A percentile compares a stretch with the other conserved stretches of the same genome.
Conservation (phyloP, 2,888 invertebrate genomes). For the Athalia cordata region DNA sequence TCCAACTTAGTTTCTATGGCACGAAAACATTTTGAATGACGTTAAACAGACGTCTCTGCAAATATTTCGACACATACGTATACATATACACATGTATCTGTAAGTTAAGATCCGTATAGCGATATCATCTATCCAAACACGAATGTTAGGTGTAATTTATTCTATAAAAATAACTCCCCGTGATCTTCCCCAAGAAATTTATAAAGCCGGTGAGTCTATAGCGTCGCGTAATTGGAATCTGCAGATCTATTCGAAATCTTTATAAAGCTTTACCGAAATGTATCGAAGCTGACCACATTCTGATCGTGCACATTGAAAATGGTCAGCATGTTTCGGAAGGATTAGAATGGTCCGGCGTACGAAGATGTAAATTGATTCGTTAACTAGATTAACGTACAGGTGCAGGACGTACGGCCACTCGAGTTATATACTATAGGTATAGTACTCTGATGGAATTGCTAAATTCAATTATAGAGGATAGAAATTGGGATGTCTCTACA, state of each 20-base stretch:
- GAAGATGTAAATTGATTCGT: conserved; percentile 30
- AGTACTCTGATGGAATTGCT: neutral
- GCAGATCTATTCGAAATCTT: too few relatives aligned
- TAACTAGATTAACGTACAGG: conserved; percentile 8
- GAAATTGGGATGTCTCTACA: neutral
- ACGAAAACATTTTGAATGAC: neutral
- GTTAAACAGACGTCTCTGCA: conserved; percentile 16
- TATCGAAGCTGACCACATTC: too few relatives aligned
- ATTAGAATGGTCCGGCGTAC: conserved; percentile 29
- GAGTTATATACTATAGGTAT: neutral
- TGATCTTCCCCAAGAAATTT: too few relatives aligned
- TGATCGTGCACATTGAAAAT: neutral
- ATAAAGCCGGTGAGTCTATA: too few relatives aligned
- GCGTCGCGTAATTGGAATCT: too few relatives aligned
- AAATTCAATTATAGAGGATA: conserved; percentile 16
- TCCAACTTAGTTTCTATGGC: neutral
- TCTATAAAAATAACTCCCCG: too few relatives aligned
- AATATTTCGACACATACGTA: neutral
- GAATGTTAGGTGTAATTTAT: too few relatives aligned
- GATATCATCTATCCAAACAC: too few relatives aligned
- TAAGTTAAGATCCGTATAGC: neutral
- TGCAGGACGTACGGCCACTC: neutral
- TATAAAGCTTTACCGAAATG: too few relatives aligned
- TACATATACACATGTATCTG: neutral
- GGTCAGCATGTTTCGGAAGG: neutral